Conservation (phyloP, 2,113 vertebrate genomes). For the Pampusana beccarii region DNA sequence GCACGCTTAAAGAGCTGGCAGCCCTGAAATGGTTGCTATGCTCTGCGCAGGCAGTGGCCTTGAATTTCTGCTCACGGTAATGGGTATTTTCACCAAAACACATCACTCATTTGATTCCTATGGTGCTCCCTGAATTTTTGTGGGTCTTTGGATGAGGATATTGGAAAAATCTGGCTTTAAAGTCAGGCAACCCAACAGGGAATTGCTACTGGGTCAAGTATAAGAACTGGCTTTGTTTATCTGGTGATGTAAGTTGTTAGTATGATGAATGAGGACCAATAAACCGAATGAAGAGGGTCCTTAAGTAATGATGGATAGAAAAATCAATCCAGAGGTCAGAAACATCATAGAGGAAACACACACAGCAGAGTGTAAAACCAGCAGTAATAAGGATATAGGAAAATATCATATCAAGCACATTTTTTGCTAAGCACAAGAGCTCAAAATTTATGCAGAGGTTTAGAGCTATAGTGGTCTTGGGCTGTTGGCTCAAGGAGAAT, state of each 20-base stretch:
- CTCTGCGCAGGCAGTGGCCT: background rate
- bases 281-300: background rate
- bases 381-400: background rate
- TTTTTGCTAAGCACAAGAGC: background rate
- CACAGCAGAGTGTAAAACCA: background rate
- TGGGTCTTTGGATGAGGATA: background rate
- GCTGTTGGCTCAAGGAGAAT: background rate
- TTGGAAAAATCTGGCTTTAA: background rate
- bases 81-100: background rate
- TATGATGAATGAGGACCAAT: background rate
- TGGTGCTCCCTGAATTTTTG: background rate
- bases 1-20: constrained; percentile 6
- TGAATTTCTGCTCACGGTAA: constrained; percentile 1
- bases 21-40: constrained; percentile 25
- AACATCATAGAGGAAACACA: background rate
- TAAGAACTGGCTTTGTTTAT: constrained; percentile 1
- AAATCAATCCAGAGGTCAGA: background rate
- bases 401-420: background rate
- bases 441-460: background rate
- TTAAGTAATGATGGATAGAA: background rate
- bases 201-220: background rate
- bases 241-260: background rate
- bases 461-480: background rate
- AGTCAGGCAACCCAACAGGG: background rate
- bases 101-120: background rate